Percentiles rank a stretch among this genome's conserved stretches.
phyloP scores from a whole-genome alignment of 2,113 vertebrate genomes.

The Spilogale gracilis region DNA sequence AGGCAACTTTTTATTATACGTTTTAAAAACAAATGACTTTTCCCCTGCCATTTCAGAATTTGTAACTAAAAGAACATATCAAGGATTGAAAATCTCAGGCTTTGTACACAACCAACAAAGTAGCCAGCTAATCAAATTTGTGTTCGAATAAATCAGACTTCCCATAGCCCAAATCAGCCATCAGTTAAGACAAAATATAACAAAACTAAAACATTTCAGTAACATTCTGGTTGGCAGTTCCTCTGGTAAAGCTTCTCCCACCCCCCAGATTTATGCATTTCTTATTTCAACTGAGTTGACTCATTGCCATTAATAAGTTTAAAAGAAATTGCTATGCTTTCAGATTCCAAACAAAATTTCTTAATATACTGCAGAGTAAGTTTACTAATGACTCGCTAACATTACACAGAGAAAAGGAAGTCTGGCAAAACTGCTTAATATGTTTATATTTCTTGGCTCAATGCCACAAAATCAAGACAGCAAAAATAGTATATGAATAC shows the following conservation, averaged over 20 bases:
- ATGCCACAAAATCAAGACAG: conserved; percentile 44
- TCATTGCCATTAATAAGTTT: neutral
- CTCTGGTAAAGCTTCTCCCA: neutral
- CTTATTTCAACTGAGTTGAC: neutral
- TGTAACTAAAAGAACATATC: neutral
- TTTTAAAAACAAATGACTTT: neutral
- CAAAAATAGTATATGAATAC: conserved; percentile 53
- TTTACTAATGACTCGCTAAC: conserved; percentile 36
- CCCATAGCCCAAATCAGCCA: neutral
- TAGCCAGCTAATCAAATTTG: neutral
- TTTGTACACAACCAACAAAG: neutral
- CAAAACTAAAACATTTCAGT: neutral
- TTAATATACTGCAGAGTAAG: neutral
- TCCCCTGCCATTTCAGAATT: neutral
- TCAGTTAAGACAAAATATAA: neutral
- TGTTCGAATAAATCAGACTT: neutral
- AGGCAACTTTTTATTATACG: neutral
- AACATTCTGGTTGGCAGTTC: neutral
- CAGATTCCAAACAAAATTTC: neutral
- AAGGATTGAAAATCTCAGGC: neutral
- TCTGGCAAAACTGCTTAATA: conserved; percentile 11
- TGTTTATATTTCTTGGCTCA: conserved; percentile 57
- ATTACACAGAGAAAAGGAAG: conserved; percentile 25
- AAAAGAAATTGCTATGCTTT: conserved; percentile 18
- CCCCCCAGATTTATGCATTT: neutral